Base-by-base conservation (phyloP, 2,113 vertebrate species). In the Hylia prasina region DNA sequence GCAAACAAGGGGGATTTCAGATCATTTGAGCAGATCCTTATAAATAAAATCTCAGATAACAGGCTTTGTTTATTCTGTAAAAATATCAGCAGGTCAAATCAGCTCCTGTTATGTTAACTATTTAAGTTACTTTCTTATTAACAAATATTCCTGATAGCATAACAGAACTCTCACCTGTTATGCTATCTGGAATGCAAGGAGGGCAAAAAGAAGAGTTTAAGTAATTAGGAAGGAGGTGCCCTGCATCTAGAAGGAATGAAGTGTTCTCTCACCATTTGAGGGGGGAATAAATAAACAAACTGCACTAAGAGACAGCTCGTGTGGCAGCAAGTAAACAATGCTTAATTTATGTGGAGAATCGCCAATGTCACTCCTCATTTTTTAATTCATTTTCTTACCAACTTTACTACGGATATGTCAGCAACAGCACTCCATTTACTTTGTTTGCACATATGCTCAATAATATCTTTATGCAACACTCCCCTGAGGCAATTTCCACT, bases 21-120 rank as follows among this genome's bases (percentile, higher is more conserved):
- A 96, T 96, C 86, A 90, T 76, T 97, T 86, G 48, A 94, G 83
- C 78, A 96, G 94, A 91, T 93, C 91, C 64, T 84, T 93, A 91
- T 86, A 93, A 97, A 96, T 94, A 96, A 98, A 91, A 96, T 97
- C 87, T 94, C 94, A 95, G 60, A 97, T 96, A 96, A 96, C 87
- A 88, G 58, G 71, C 75, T 96, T 92, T 93, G 91, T 97, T 98
- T 97, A 95, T 96, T 96, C 91, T 97, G 92, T 75, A 92, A 63
- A 97, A 95, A 95, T 84, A 93, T 76, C 57, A 25, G 94, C 89
- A 95, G 93, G 95, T 96, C 95, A 97, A 94, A 98, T 95, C 89
- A 91, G 95, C 76, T 95, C 95, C 82, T 97, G 81, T 96, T 97
- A 92, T 96, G 89, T 78, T 97, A 98, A 97, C 89, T 92, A 90